These are phyloP conservation scores for Neoniphon sammara DNA, from an alignment of 2,797 vertebrate species.

Conservation along the genomic window DNA sequence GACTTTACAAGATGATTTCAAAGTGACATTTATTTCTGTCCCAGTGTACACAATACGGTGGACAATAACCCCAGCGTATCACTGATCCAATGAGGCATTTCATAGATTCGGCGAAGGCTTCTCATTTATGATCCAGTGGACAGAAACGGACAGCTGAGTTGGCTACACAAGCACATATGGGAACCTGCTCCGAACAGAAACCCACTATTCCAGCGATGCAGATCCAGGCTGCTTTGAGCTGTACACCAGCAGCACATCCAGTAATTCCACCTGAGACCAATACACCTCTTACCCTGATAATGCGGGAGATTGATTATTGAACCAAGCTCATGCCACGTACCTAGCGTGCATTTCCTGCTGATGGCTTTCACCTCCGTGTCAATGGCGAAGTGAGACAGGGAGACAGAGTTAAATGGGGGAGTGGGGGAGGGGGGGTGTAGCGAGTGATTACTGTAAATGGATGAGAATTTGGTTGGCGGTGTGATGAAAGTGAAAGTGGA, in stretches of 20 bases:
- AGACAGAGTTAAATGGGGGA: conserved; percentile 41
- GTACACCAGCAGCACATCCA: conserved; percentile 2
- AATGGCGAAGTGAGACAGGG: conserved; percentile 25
- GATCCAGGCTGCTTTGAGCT: conserved; percentile 19
- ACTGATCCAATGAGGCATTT: conserved; percentile 11
- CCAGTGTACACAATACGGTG: not conserved
- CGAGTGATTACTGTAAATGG: conserved; percentile 29
- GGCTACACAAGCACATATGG: conserved; percentile 6
- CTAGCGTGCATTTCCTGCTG: conserved; percentile 34
- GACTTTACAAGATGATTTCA: conserved; percentile 2
- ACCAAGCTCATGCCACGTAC: conserved; percentile 12
- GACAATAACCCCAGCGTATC: conserved; percentile 3
- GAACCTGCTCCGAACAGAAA: conserved; percentile 23
- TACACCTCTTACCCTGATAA: conserved; percentile 45
- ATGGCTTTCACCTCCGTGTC: conserved; percentile 56
- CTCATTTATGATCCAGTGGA: conserved; percentile 8
- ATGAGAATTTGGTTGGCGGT: conserved; percentile 30
- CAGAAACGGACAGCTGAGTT: not conserved
- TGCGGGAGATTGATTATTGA: conserved; percentile 58
- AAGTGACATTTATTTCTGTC: not conserved
- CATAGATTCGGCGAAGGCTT: conserved; percentile 12
- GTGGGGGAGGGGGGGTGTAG: conserved; percentile 17
- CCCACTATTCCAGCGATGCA: conserved; percentile 27
- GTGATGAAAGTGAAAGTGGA: conserved; percentile 31
- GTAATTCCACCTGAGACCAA: conserved; percentile 30